phyloP scores from a whole-genome alignment of 1,140 invertebrate genomes.

The Drosophila virilis region DNA sequence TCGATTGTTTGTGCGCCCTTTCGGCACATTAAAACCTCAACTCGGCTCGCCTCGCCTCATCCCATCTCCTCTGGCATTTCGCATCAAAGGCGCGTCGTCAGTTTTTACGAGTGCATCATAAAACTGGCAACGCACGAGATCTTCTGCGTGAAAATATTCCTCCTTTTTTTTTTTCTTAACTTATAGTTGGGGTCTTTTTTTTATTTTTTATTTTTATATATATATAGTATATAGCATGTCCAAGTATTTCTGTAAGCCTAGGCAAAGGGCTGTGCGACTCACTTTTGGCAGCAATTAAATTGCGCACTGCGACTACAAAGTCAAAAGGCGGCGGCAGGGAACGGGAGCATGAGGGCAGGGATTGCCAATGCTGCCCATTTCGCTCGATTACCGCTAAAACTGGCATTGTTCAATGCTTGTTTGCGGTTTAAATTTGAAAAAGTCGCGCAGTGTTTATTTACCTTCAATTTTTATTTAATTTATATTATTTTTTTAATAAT shows the following conservation, averaged over 20 bases:
- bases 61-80: slow-evolving; percentile 61
- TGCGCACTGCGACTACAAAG: slow-evolving; percentile 61
- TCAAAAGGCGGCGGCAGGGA: slow-evolving; percentile 41
- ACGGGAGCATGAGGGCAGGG: background rate
- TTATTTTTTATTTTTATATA: background rate
- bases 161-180: slow-evolving; percentile 35
- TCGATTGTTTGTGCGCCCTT: slow-evolving; percentile 72
- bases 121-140: slow-evolving; percentile 66
- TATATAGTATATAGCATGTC: slow-evolving; percentile 17
- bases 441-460: too few relatives aligned
- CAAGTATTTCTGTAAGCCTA: slow-evolving; percentile 66
- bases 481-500: too few relatives aligned
- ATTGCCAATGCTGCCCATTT: too few relatives aligned
- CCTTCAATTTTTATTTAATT: too few relatives aligned
- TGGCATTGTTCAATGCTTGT: too few relatives aligned
- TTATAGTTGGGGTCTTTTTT: slow-evolving; percentile 6
- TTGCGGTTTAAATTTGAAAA: too few relatives aligned
- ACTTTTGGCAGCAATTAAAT: slow-evolving; percentile 60
- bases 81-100: slow-evolving; percentile 72
- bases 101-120: slow-evolving; percentile 79
- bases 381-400: too few relatives aligned
- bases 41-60: slow-evolving; percentile 33
- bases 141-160: slow-evolving; percentile 63
- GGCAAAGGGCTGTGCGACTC: slow-evolving; percentile 22
- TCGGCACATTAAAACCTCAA: slow-evolving; percentile 70